Evolutionary conservation across 2,888 invertebrate genomes (phyloP).

Genomic region (Pandemis corylana): DNA sequence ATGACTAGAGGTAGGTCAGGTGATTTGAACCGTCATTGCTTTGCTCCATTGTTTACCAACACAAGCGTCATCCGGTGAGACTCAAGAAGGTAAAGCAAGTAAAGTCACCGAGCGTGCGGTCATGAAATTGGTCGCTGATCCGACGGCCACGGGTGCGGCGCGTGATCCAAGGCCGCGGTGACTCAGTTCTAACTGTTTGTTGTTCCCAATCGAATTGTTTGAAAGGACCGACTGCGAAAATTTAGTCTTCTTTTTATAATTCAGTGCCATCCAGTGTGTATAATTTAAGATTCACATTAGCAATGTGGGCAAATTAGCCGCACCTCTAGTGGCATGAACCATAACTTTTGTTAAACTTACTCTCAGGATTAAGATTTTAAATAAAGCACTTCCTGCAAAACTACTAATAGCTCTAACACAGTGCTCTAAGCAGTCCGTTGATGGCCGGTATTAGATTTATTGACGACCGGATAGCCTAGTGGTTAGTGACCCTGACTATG

Average conservation of each 20-base stretch:
- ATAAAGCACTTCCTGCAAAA: too few species aligned
- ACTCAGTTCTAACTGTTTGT: constrained; percentile 6
- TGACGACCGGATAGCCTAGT: too few species aligned
- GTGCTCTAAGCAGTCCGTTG: too few species aligned
- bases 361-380: too few species aligned
- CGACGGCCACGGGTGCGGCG: constrained; percentile 13
- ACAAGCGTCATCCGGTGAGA: constrained; percentile 9
- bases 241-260: not conserved
- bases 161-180: constrained; percentile 26
- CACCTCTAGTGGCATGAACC: too few species aligned
- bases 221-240: not conserved
- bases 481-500: too few species aligned
- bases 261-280: too few species aligned
- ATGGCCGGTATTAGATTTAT: too few species aligned
- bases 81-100: constrained; percentile 6
- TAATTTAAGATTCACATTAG: too few species aligned
- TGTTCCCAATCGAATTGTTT: constrained; percentile 6
- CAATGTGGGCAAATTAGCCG: too few species aligned
- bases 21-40: not conserved
- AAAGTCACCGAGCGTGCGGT: constrained; percentile 3
- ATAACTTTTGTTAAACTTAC: not conserved
- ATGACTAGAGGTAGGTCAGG: not conserved
- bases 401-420: too few species aligned
- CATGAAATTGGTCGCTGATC: constrained; percentile 29
- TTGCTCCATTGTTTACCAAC: constrained; percentile 6